Evolutionary conservation across 2,113 vertebrate species (phyloP).

Genomic region (Rhea americana): DNA sequence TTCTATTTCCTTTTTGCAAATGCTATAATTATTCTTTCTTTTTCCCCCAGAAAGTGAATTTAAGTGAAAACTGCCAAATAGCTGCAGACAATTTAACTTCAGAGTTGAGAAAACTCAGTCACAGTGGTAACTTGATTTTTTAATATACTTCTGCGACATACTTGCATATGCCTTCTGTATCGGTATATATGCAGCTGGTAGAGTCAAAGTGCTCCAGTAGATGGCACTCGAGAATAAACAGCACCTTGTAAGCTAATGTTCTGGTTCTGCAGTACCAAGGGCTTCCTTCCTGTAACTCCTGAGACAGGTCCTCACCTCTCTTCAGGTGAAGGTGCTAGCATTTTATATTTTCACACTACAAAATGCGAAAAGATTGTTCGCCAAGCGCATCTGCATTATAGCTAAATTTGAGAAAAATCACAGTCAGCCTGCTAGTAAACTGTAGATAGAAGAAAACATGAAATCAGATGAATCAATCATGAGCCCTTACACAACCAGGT

Average conservation of each 20-base stretch:
- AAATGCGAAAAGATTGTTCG: not conserved
- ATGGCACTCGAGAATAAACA: conserved; percentile 54
- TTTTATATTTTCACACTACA: not conserved
- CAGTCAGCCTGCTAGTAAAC: not conserved
- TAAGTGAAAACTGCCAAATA: not conserved
- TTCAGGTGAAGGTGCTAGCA: not conserved
- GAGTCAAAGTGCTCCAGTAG: conserved; percentile 13
- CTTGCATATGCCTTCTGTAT: accelerated
- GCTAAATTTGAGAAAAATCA: not conserved
- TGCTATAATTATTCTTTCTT: not conserved
- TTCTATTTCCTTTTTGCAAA: not conserved
- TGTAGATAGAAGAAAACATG: not conserved
- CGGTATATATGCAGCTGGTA: not conserved
- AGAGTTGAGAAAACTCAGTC: not conserved
- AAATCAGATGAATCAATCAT: not conserved
- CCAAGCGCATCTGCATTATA: not conserved
- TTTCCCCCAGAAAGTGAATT: not conserved
- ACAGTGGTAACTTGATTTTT: not conserved
- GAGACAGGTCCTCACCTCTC: not conserved
- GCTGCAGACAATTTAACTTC: not conserved
- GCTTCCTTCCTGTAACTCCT: not conserved
- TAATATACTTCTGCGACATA: not conserved
- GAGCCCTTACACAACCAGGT: not conserved
- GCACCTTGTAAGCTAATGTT: not conserved
- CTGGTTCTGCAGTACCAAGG: not conserved